phyloP scores from a whole-genome alignment of 2,113 vertebrate species.

The Porphyrio hochstetteri region DNA sequence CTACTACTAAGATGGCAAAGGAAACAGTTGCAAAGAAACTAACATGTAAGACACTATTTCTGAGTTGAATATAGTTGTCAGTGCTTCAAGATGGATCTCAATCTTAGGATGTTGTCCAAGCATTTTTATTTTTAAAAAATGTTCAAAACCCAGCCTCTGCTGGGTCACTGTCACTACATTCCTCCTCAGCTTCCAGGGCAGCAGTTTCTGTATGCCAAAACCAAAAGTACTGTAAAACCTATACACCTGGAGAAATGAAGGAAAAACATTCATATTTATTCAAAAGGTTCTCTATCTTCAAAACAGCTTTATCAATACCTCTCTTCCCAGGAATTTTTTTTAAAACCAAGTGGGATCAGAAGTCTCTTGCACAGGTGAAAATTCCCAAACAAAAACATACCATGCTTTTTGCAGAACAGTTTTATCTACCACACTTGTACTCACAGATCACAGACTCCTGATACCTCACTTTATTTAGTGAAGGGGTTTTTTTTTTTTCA shows the following conservation, averaged over 20 bases:
- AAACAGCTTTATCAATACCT: background rate
- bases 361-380: background rate
- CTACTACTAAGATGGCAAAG: background rate
- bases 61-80: background rate
- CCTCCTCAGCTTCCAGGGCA: background rate
- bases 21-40: background rate
- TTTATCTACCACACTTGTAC: background rate
- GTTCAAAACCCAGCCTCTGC: background rate
- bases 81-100: background rate
- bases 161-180: background rate
- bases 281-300: background rate
- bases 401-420: background rate
- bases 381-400: background rate
- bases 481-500: background rate
- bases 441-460: background rate
- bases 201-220: background rate
- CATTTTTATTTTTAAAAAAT: background rate
- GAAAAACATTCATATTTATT: background rate
- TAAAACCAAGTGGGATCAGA: background rate
- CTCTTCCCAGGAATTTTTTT: background rate
- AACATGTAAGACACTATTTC: background rate
- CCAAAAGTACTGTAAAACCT: background rate
- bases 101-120: background rate
- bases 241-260: background rate
- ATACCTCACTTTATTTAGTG: background rate